These are phyloP conservation scores for Heteromormyrus szaboi DNA, from an alignment of 2,797 vertebrate genomes.

Conservation along the genomic window DNA sequence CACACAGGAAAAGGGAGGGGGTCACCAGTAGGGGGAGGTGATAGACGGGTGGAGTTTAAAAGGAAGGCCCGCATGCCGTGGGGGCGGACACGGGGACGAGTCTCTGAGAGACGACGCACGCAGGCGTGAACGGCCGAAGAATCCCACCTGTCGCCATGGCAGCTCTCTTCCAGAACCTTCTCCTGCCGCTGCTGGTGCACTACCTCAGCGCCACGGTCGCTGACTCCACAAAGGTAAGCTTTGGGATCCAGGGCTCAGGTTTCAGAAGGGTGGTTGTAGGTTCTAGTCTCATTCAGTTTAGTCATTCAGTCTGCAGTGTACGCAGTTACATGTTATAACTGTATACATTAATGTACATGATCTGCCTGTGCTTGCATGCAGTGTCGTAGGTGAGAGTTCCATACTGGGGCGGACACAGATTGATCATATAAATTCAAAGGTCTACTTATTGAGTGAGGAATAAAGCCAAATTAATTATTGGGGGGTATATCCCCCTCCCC, in stretches of 20 bases:
- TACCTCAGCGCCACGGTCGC: not conserved
- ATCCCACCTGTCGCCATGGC: not conserved
- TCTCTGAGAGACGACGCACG: not conserved
- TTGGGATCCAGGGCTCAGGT: not conserved
- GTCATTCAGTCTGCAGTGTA: not conserved
- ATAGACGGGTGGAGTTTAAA: constrained; percentile 31
- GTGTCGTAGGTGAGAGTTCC: not conserved
- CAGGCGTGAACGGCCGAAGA: not conserved
- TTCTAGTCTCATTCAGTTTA: not conserved
- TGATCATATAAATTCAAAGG: not conserved
- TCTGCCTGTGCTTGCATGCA: not conserved
- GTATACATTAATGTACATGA: not conserved
- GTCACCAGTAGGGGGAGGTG: not conserved
- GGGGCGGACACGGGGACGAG: constrained; percentile 23
- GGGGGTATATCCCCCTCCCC: not conserved
- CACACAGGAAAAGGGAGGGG: constrained; percentile 38
- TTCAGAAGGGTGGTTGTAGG: not conserved
- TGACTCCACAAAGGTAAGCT: not conserved
- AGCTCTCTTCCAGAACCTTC: not conserved
- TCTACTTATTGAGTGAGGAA: not conserved
- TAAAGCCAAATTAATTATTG: not conserved
- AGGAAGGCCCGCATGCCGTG: constrained; percentile 18
- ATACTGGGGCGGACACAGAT: not conserved
- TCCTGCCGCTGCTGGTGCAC: not conserved
- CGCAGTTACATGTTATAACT: not conserved